Percentiles rank a stretch among this genome's conserved stretches.
Conservation (phyloP, 2,797 vertebrate genomes). For the Eospalax fontanierii region DNA sequence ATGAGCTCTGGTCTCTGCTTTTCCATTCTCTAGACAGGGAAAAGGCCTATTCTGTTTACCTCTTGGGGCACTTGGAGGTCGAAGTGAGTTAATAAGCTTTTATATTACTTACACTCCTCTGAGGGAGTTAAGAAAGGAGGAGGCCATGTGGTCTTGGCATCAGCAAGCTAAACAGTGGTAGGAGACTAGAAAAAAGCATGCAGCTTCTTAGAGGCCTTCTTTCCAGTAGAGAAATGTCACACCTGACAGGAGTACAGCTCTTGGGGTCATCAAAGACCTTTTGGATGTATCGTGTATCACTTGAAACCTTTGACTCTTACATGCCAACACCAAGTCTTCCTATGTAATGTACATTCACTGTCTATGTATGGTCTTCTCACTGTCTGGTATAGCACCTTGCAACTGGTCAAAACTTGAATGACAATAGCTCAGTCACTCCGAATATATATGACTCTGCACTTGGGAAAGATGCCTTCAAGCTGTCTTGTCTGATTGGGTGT, state of each 20-base stretch:
- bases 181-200: conserved; percentile 22
- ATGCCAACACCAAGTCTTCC: conserved; percentile 65
- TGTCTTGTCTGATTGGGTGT: conserved; percentile 63
- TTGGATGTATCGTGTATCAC: conserved; percentile 32
- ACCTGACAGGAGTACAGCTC: conserved; percentile 36
- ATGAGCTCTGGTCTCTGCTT: background rate
- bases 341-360: conserved; percentile 63
- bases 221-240: conserved; percentile 13
- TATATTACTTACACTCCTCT: background rate
- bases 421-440: conserved; percentile 76
- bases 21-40: background rate
- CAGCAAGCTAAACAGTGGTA: conserved; percentile 36
- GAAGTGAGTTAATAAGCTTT: conserved; percentile 38
- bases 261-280: conserved; percentile 26
- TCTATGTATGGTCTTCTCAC: conserved; percentile 66
- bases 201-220: conserved; percentile 52
- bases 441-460: conserved; percentile 81
- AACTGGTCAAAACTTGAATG: conserved; percentile 84
- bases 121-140: conserved; percentile 23
- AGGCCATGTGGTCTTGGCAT: conserved; percentile 51
- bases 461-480: conserved; percentile 70
- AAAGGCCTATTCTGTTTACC: conserved; percentile 25
- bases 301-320: conserved; percentile 55
- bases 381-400: conserved; percentile 77
- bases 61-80: conserved; percentile 8